These are phyloP conservation scores for Agrochola lychnidis DNA, from an alignment of 2,888 invertebrate genomes.

Conservation along the genomic window DNA sequence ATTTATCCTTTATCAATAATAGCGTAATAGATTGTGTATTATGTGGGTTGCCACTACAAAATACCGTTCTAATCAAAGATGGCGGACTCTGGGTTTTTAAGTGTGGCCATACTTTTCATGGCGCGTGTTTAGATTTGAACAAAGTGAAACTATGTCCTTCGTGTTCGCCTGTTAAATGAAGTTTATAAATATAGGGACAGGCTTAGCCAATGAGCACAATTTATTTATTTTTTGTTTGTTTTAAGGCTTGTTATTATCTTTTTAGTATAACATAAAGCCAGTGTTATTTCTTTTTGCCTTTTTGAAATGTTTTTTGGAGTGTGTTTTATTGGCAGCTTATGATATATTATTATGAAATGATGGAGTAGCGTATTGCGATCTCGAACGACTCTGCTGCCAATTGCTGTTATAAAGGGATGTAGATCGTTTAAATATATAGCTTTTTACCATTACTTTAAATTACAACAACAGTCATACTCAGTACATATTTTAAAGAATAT, in stretches of 20 bases:
- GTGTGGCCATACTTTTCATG: conserved; percentile 92
- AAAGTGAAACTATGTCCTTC: conserved; percentile 87
- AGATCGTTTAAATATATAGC: background rate
- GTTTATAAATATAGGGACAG: conserved; percentile 5
- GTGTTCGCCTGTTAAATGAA: conserved; percentile 75
- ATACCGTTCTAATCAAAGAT: conserved; percentile 90
- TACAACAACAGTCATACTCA: background rate
- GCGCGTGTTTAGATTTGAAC: conserved; percentile 91
- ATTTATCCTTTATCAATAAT: conserved; percentile 73
- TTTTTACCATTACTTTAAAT: background rate
- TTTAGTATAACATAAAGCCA: conserved; percentile 25
- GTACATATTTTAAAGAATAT: background rate
- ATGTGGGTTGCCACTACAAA: conserved; percentile 91
- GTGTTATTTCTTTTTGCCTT: conserved; percentile 31
- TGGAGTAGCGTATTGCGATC: conserved; percentile 1
- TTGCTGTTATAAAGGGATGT: background rate
- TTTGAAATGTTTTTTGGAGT: conserved; percentile 27
- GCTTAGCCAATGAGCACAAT: conserved; percentile 40
- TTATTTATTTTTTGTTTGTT: conserved; percentile 38
- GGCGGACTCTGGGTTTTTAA: conserved; percentile 92
- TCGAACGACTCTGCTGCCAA: conserved; percentile 13
- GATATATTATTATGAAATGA: conserved; percentile 15
- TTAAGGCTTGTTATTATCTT: conserved; percentile 41
- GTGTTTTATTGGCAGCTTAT: conserved; percentile 18
- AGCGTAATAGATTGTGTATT: conserved; percentile 85